Evolutionary conservation across 2,888 invertebrate species (phyloP), one percentile per base, ranked within the genome.

Genomic region (Drosophila cognata): DNA sequence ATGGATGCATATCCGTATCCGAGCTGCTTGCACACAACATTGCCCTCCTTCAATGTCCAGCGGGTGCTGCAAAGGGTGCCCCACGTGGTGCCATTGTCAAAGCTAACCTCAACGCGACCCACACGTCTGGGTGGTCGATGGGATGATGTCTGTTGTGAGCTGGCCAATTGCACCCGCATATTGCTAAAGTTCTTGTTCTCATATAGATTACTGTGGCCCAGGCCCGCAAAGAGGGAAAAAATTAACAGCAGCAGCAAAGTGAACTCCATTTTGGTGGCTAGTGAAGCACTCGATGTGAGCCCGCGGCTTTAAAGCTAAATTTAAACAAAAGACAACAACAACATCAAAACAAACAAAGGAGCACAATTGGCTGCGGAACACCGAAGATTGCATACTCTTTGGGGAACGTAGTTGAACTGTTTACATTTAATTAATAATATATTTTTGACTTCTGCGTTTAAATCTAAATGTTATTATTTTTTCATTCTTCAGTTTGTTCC

Each of bases 21-120:
- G 25, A 92, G 64, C 57, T 92, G 91, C 0, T 82, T 79, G 50
- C 92, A 92, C 4, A 92, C 89, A 11, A 92, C 92, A 71, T 92
- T 92, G 0, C 84, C 92, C 64, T 92, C 92, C 2, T 90, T 88
- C 66, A 86, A 79, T 38, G 91, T 87, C 92, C 92, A 92, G 0
- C 57, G 58, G 7, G 81, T 83, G 58, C 84, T 89, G 63, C 92
- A 92, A 25, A 92, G 73, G 8, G 91, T 91, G 28, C 92, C 92
- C 92, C 92, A 92, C 0, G 79, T 76, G 1, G 10, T 41, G 18
- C 92, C 92, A 57, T 71, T 67, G 58, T 92, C 81, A 21, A 90
- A 88, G 69, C 91, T 92, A 4, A 92, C 83, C 74, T 92, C 92
- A 8, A 92, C 90, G 21, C 92, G 91, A 10, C 92, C 92, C 58